Evolutionary conservation across 2,113 vertebrate species (phyloP).

Genomic region (Columbina picui): DNA sequence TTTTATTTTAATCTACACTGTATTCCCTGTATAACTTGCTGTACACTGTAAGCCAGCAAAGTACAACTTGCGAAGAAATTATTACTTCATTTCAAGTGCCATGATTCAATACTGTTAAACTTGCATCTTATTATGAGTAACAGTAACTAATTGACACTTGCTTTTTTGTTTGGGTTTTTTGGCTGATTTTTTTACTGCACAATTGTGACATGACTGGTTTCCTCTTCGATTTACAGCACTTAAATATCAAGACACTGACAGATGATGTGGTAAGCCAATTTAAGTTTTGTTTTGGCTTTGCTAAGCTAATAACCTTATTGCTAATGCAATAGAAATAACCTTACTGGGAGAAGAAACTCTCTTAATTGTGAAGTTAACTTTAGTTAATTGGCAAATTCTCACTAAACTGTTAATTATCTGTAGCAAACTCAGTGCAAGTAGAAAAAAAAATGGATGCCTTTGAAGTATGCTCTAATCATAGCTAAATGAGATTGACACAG

Average conservation of each 20-base stretch:
- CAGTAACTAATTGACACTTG: neutral
- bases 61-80: neutral
- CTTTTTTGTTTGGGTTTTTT: neutral
- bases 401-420: neutral
- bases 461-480: neutral
- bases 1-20: neutral
- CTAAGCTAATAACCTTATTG: conserved; percentile 9
- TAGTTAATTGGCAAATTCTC: neutral
- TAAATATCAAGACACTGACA: conserved; percentile 93
- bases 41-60: neutral
- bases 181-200: neutral
- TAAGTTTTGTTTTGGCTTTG: conserved; percentile 26
- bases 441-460: neutral
- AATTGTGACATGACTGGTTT: conserved; percentile 61
- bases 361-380: neutral
- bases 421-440: neutral
- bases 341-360: neutral
- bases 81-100: neutral
- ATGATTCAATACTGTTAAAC: neutral
- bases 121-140: neutral
- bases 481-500: neutral
- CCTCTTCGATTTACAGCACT: conserved; percentile 82
- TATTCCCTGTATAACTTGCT: neutral
- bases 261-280: conserved; percentile 94
- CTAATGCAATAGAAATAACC: neutral